Percentiles rank a stretch among this genome's conserved stretches.
These are phyloP conservation scores for Barnardius zonarius DNA, from an alignment of 2,113 vertebrate genomes.

Conservation along the genomic window DNA sequence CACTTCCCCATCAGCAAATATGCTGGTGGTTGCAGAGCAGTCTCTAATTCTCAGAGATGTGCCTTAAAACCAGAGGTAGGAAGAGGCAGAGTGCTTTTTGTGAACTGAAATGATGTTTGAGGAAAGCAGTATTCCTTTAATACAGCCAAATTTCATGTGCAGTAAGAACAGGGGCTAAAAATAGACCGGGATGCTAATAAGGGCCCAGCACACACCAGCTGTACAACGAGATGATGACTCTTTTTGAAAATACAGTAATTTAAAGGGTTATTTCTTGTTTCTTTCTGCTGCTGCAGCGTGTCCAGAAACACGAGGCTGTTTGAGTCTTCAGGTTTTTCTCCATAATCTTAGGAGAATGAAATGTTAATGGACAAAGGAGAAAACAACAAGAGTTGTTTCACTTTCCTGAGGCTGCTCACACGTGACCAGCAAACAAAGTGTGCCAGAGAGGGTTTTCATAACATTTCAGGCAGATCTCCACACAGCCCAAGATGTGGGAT, in stretches of 20 bases:
- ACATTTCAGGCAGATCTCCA: not conserved
- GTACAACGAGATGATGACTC: not conserved
- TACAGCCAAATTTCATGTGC: not conserved
- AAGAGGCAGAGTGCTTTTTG: not conserved
- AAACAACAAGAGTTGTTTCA: not conserved
- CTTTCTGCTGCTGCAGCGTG: not conserved
- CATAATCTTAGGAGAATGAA: slow-evolving; percentile 33
- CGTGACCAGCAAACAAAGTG: not conserved
- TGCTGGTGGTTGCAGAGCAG: not conserved
- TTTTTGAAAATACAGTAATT: slow-evolving; percentile 38
- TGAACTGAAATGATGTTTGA: not conserved
- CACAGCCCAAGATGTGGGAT: not conserved
- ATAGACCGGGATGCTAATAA: slow-evolving; percentile 38
- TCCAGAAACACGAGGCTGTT: not conserved
- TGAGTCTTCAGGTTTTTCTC: not conserved
- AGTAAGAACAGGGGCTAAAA: slow-evolving; percentile 27
- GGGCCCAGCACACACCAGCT: not conserved
- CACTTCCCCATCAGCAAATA: not conserved
- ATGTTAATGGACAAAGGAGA: not conserved
- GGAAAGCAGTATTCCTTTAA: not conserved
- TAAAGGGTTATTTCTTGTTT: not conserved
- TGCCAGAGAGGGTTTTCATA: not conserved
- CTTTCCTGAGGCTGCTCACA: not conserved
- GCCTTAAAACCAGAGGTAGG: not conserved
- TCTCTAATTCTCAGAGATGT: not conserved